Evolutionary conservation across 2,888 invertebrate species (phyloP), one percentile per base, ranked within the genome.

Genomic region (Cyaniris semiargus): DNA sequence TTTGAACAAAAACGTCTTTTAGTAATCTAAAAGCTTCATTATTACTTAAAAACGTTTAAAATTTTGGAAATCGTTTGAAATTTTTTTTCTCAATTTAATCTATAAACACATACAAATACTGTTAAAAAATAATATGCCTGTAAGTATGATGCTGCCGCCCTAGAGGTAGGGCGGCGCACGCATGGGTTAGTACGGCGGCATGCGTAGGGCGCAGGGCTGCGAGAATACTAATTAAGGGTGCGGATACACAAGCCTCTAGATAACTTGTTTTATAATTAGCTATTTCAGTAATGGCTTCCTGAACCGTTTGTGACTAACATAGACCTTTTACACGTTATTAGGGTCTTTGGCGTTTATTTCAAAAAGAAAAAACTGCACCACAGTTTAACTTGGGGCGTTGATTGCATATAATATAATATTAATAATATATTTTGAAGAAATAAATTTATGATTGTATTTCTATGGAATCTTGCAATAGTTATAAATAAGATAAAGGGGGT

Each of bases 171-270:
- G 75, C 77, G 76, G 81, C 80, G 78, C 83, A 83, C 83, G 83
- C 82, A 82, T 81, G 81, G 81, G 79, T 82, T 81, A 78, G 81
- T 81, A 78, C 79, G 80, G 66, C 66, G 66, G 66, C 66, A 31
- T 81, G 79, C 74, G 76, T 81, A 79, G 80, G 76, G 79, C 77
- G 77, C 77, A 78, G 82, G 81, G 81, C 81, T 80, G 76, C 76
- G 80, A 80, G 85, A 83, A 85, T 84, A 83, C 85, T 86, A 84
- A 86, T 86, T 86, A 84, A 82, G 81, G 78, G 80, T 79, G 80
- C 78, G 76, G 81, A 82, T 79, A 79, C 78, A 79, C 78, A 81
- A 74, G 74, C 74, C 74, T 74, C 74, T 74, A 74, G 48, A 74
- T 74, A 48, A 48, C 48, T 48, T 74, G 74, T 74, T 53, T 48